Percentiles rank a stretch among this genome's conserved stretches.
phyloP scores from a whole-genome alignment of 2,113 vertebrate genomes.

The Paralichthys olivaceus region DNA sequence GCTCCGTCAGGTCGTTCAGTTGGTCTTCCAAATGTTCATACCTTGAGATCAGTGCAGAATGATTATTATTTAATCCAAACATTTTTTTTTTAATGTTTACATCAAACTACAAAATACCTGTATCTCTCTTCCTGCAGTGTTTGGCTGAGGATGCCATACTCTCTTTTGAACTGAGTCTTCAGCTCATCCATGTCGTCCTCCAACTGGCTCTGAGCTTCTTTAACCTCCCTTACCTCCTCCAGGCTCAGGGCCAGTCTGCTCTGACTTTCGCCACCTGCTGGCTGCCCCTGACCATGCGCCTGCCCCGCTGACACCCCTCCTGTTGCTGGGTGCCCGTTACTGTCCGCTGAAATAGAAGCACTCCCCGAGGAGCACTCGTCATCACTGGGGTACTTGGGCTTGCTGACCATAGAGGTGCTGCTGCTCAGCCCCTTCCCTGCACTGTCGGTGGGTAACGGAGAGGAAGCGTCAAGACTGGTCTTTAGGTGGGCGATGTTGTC shows the following conservation, averaged over 20 bases:
- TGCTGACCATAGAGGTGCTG: slow-evolving; percentile 91
- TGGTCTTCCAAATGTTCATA: slow-evolving; percentile 93
- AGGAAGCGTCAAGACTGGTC: slow-evolving; percentile 86
- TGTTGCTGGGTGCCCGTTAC: slow-evolving; percentile 83
- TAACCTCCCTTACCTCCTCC: slow-evolving; percentile 92
- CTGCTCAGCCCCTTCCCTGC: slow-evolving; percentile 86
- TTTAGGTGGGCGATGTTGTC: slow-evolving; percentile 96
- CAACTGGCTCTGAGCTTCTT: slow-evolving; percentile 89
- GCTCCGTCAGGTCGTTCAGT: slow-evolving; percentile 92
- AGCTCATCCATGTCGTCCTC: slow-evolving; percentile 93
- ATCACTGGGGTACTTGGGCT: slow-evolving; percentile 93
- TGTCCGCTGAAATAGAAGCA: slow-evolving; percentile 89
- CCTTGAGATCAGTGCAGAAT: slow-evolving; percentile 65
- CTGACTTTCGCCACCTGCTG: slow-evolving; percentile 71
- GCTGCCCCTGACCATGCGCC: slow-evolving; percentile 66
- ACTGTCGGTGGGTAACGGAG: slow-evolving; percentile 81
- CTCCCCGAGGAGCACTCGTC: slow-evolving; percentile 93
- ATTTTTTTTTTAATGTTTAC: not conserved
- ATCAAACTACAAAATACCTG: slow-evolving; percentile 80
- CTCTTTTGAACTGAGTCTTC: slow-evolving; percentile 88
- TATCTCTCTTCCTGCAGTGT: slow-evolving; percentile 93
- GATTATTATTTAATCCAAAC: not conserved
- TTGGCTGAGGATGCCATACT: slow-evolving; percentile 90
- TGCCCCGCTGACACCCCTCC: slow-evolving; percentile 28
- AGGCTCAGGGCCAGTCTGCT: slow-evolving; percentile 76